Base-by-base conservation (phyloP, 1,140 invertebrate species). In the Drosophila trapezifrons region DNA sequence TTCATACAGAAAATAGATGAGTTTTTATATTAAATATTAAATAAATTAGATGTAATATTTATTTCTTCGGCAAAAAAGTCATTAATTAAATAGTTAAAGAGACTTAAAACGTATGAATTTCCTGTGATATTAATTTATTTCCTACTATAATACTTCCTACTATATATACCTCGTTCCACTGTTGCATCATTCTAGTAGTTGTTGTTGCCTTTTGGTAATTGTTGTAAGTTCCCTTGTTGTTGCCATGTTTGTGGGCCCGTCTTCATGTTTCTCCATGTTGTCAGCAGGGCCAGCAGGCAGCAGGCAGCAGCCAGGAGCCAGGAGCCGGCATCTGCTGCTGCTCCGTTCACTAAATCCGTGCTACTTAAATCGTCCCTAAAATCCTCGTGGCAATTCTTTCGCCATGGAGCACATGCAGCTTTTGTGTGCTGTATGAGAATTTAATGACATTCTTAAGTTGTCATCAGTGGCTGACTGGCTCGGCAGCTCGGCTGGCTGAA, bases 401-500 rank as follows among this genome's bases (percentile, higher is more conserved):
- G 74, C 84, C 84, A 89, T 87, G 84, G 76, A 87, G 84, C 84
- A 87, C 84, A 84, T 87, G 84, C 84, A 87, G 84, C 84, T 87
- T 89, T 89, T 89, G 78, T 86, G 76, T 55, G 69, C 80, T 87
- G 84, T 87, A 87, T 87, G 84, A 87, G 84, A 87, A 87, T 87
- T 87, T 87, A 87, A 87, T 87, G 84, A 87, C 84, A 87, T 87
- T 87, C 84, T 87, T 87, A 87, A 87, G 84, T 87, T 87, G 84
- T 87, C 84, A 87, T 87, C 84, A 87, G 84, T 80, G 84, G 76
- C 38, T 79, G 78, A 65, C 78, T 73, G 71, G 43, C 18, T 29
- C 32, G 54, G 29, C 40, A 58, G 43, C 37, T 42, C 40, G 55
- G 25, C 29, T 43, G 25, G 67, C 32, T 40, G 42, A 63, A 63